Evolutionary conservation across 64 coral and sea anemone species (phyloP), one percentile per base, ranked within the genome.

Genomic region (Acropora tenuis): DNA sequence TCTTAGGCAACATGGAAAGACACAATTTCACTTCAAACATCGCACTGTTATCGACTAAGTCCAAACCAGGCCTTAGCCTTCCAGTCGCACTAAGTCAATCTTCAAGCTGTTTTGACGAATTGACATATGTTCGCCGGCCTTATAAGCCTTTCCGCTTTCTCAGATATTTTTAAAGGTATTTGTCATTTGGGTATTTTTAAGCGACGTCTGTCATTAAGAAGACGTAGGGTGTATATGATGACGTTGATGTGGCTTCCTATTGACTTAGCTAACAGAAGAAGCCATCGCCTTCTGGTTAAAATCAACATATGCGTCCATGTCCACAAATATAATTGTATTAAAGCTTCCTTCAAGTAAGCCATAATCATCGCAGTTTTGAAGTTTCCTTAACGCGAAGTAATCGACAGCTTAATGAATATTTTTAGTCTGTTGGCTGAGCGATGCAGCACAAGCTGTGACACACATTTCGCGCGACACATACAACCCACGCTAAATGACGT

Each of bases 401-500:
- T 30, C 30, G 30, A 30, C 30, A 30, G 30, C 30, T 30, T 0
- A 30, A 30, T 30, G 30, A 30, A 30, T 30, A 30, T 30, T 30
- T 30, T 30, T 30, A 30, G 30, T 30, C 30, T 30, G 30, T 30
- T 30, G 30, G 30, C 30, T 30, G 30, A 30, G 30, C 30, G 30
- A 30, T 30, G 30, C 30, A 30, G 30, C 30, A 30, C 30, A 30
- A 30, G 30, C 30, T 30, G 30, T 55, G 52, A 47, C 42, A 44
- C 80, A 46, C n/a, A 18, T 71, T 71, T 85, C 63, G 82, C 82
- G 82, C 61, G 82, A 85, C 48, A 68, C 47, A 43, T 6, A 58
- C 47, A 13, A 65, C 82, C 82, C 82, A 85, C 82, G 44, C 82
- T 30, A 17, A 71, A 19, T 85, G 44, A 85, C 82, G 82, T 85